phyloP scores from a whole-genome alignment of 2,797 vertebrate genomes.

The Eulemur mongoz region DNA sequence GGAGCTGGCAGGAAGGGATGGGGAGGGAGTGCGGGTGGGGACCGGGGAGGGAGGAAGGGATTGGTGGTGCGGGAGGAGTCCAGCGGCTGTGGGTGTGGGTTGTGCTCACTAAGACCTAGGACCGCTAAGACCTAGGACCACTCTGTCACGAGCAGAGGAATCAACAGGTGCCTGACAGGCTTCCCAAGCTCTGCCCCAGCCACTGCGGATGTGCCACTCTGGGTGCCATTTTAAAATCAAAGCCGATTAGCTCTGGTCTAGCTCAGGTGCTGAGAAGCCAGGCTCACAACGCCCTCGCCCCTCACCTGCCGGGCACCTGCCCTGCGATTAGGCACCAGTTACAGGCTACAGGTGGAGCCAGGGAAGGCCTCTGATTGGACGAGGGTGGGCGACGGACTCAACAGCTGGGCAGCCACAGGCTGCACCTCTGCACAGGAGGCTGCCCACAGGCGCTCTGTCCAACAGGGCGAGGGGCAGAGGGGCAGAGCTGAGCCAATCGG shows the following conservation, averaged over 20 bases:
- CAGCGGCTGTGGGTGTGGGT: fast-evolving
- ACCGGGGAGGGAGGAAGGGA: too few species aligned
- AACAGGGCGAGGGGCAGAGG: fast-evolving
- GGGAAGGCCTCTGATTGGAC: neutral
- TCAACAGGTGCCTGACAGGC: neutral
- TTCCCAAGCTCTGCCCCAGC: neutral
- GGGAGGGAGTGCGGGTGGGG: too few species aligned
- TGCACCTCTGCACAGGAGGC: neutral
- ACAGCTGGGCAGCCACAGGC: neutral
- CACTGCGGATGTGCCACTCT: neutral
- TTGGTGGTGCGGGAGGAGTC: neutral
- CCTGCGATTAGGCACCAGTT: too few species aligned
- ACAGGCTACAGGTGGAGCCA: fast-evolving
- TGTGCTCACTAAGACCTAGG: neutral
- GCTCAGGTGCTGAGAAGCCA: neutral
- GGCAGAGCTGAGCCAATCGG: neutral
- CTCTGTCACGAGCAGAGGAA: neutral
- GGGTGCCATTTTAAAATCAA: neutral
- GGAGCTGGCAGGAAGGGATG: neutral
- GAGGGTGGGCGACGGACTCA: neutral
- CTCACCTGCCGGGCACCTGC: neutral
- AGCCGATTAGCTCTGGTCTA: fast-evolving
- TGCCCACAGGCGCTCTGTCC: neutral
- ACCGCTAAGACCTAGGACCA: fast-evolving
- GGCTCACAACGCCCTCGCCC: fast-evolving